These are phyloP conservation scores for Rousettus madagascariensis DNA, from an alignment of 2,797 vertebrate genomes.

Conservation along the genomic window DNA sequence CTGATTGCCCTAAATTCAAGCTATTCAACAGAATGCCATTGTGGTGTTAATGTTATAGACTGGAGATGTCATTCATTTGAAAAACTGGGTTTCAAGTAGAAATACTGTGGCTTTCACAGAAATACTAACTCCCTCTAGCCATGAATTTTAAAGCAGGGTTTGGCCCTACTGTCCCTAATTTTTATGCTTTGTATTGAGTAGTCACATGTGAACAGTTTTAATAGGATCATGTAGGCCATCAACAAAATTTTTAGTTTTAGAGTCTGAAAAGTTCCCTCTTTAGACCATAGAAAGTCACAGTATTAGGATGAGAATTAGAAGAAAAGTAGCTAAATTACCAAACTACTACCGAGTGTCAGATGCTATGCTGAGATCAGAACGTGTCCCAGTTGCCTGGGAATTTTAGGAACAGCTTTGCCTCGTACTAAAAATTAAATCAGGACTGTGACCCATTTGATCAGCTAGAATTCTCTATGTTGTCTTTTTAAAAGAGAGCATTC, in stretches of 20 bases:
- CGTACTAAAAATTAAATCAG: neutral
- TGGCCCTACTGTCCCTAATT: neutral
- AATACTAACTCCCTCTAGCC: neutral
- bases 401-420: slow-evolving; percentile 18
- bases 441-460: neutral
- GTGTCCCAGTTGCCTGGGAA: neutral
- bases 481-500: neutral
- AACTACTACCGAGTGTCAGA: neutral
- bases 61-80: neutral
- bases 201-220: neutral
- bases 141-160: neutral
- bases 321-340: neutral
- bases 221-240: neutral
- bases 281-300: neutral
- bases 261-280: neutral
- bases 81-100: slow-evolving; percentile 22
- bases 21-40: slow-evolving; percentile 22
- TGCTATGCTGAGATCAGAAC: neutral
- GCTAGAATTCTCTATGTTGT: neutral
- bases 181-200: neutral
- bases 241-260: neutral
- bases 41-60: slow-evolving; percentile 16
- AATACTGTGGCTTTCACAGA: neutral
- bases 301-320: neutral
- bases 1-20: slow-evolving; percentile 26